These are phyloP conservation scores for Synodontis membranacea DNA, from an alignment of 2,113 vertebrate genomes.

Conservation along the genomic window DNA sequence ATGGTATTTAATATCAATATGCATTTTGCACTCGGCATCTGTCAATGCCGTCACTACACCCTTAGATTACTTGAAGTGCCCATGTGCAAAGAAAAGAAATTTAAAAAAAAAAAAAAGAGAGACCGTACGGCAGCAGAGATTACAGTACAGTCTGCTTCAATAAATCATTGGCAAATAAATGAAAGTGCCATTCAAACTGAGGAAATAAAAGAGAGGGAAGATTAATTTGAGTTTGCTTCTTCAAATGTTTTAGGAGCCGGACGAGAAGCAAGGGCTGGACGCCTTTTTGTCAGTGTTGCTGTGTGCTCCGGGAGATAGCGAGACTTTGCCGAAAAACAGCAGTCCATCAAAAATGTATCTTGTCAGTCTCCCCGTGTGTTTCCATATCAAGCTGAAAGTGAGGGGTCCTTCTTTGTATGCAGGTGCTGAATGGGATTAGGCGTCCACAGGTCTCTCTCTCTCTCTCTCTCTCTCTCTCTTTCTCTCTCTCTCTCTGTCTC, in stretches of 20 bases:
- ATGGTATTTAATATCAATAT: constrained; percentile 31
- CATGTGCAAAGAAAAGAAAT: constrained; percentile 12
- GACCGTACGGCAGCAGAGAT: constrained; percentile 22
- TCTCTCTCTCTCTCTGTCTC: constrained; percentile 61
- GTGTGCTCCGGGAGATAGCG: constrained; percentile 55
- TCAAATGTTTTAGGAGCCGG: constrained; percentile 50
- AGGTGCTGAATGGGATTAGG: constrained; percentile 70
- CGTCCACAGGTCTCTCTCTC: constrained; percentile 73
- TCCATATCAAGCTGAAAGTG: constrained; percentile 60
- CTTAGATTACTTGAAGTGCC: constrained; percentile 32
- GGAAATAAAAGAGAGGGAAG: constrained; percentile 36
- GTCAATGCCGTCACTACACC: constrained; percentile 1
- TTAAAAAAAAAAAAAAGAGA: background rate
- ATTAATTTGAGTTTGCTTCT: constrained; percentile 43
- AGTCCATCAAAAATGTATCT: constrained; percentile 61
- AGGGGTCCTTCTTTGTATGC: constrained; percentile 69
- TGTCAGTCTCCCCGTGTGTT: constrained; percentile 61
- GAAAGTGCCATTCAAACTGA: constrained; percentile 32
- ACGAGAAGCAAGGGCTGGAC: constrained; percentile 37
- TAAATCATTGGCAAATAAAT: constrained; percentile 45
- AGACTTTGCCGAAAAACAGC: constrained; percentile 57
- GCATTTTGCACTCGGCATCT: background rate
- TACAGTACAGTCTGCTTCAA: constrained; percentile 40
- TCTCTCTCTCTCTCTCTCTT: constrained; percentile 52
- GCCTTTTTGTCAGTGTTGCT: constrained; percentile 32